Percentiles rank a stretch among this genome's conserved stretches.
These are phyloP conservation scores for Spicauda simplicius DNA, from an alignment of 2,888 invertebrate species.

Conservation along the genomic window DNA sequence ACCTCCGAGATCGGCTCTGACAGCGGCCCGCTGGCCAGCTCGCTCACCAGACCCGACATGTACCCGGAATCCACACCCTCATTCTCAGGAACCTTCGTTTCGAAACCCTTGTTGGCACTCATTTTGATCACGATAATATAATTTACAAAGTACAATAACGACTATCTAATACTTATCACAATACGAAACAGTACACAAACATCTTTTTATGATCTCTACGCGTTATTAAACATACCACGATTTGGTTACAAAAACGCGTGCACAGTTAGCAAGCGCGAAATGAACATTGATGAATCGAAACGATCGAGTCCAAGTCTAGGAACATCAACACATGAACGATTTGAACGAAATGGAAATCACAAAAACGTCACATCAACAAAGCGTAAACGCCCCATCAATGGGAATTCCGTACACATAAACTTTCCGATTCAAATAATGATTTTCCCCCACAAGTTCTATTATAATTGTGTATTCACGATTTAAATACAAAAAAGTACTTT, in stretches of 20 bases:
- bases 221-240: conserved; percentile 38
- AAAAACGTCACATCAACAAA: conserved; percentile 10
- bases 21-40: conserved; percentile 53
- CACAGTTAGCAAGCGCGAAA: conserved; percentile 50
- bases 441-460: neutral
- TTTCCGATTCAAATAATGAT: neutral
- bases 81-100: conserved; percentile 65
- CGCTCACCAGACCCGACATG: conserved; percentile 62
- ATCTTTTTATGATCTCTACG: conserved; percentile 52
- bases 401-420: conserved; percentile 11
- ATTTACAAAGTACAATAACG: conserved; percentile 41
- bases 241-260: conserved; percentile 54
- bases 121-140: conserved; percentile 58
- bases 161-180: conserved; percentile 42
- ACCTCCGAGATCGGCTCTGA: conserved; percentile 40
- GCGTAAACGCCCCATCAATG: conserved; percentile 13
- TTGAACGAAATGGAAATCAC: conserved; percentile 10
- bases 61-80: conserved; percentile 71
- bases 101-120: conserved; percentile 73
- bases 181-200: conserved; percentile 55
- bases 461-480: neutral
- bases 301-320: neutral
- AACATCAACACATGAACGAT: conserved; percentile 15
- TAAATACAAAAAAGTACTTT: no score
- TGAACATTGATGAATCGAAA: conserved; percentile 29